These are phyloP conservation scores for Acronicta aceris DNA, from an alignment of 2,888 invertebrate genomes.

Conservation along the genomic window DNA sequence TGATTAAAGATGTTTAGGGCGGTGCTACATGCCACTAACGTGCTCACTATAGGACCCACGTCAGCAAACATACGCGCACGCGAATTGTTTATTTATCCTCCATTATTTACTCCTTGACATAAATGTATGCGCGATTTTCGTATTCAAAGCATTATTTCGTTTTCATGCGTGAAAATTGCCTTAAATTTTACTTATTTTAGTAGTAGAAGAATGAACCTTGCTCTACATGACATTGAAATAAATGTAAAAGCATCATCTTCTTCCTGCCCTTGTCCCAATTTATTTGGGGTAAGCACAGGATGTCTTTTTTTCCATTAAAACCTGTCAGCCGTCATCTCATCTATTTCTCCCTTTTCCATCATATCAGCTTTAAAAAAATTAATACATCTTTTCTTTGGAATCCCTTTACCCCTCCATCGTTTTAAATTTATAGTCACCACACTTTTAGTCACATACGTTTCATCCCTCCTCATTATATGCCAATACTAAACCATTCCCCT, in stretches of 20 bases:
- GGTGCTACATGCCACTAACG: conserved; percentile 48
- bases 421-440: too few relatives aligned
- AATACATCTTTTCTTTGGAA: too few relatives aligned
- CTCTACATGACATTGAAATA: not conserved
- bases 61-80: conserved; percentile 64
- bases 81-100: conserved; percentile 72
- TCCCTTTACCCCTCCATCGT: too few relatives aligned
- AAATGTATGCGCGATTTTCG: conserved; percentile 59
- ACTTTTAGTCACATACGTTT: too few relatives aligned
- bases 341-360: too few relatives aligned
- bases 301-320: too few relatives aligned
- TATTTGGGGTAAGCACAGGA: too few relatives aligned
- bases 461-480: too few relatives aligned
- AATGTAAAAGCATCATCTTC: too few relatives aligned
- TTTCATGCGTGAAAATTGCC: not conserved
- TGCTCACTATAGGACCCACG: conserved; percentile 57
- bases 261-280: too few relatives aligned
- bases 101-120: conserved; percentile 75
- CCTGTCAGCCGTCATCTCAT: too few relatives aligned
- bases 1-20: conserved; percentile 62
- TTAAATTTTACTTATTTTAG: not conserved
- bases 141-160: conserved; percentile 25
- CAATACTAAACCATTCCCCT: not conserved
- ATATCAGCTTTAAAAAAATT: too few relatives aligned
- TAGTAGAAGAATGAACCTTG: conserved; percentile 1